Evolutionary conservation across 2,797 vertebrate genomes (phyloP), one percentile per base, ranked within the genome.

Genomic region (Spinus olivaceus): DNA sequence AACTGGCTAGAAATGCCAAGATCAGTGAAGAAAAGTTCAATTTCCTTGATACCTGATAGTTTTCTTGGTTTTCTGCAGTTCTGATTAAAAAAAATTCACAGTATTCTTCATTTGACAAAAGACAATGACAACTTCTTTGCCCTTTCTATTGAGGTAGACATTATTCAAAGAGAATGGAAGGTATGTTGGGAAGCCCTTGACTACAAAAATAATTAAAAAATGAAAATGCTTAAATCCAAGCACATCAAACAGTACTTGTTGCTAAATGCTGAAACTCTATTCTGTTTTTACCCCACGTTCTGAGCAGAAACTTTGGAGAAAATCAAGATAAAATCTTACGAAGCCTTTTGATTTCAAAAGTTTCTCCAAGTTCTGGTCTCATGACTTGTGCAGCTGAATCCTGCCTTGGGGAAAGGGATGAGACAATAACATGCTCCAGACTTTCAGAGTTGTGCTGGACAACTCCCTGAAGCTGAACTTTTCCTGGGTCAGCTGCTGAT

Each of bases 391-490:
- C 88, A 86, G 73, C 57, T 92, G 65, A 94, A 78, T 82, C 20
- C 50, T 71, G 76, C 94, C 93, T 92, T 70, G 61, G 90, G 90
- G 66, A 94, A 90, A 92, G 49, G 42, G 53, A 81, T 91, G 91
- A 94, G 89, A 92, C 89, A 94, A 86, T 89, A 96, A 80, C 81
- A 76, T 35, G 77, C 32, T 90, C 76, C 90, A 96, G 85, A 92
- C 76, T 76, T 76, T 59, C 47, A 94, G 0, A 25, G 50, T 67
- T 42, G 41, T 86, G 44, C 54, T 94, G 88, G 93, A 94, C 90
- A 96, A 92, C 91, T 94, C 94, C 89, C 91, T 83, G 53, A 81
- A 94, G 73, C 25, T 94, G 91, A 96, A 95, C 82, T 94, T 91
- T 84, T 90, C 94, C 65, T 65, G 47, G 82, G 71, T 94, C 92